Conservation (phyloP, 2,797 vertebrate genomes). For the Fistularia tabacaria region DNA sequence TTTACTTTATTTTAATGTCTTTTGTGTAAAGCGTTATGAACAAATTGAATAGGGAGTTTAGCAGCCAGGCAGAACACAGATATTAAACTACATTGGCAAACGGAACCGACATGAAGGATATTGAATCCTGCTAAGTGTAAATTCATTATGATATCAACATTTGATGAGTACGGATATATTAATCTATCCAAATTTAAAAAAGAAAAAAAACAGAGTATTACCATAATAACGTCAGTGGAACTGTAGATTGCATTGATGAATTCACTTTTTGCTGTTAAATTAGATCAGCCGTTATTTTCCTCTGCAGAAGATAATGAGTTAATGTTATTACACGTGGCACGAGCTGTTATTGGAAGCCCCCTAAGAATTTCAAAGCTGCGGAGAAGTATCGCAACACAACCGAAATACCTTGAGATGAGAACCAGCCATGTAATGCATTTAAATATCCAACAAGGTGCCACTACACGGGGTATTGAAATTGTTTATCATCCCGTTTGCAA, state of each 20-base stretch:
- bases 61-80: conserved; percentile 24
- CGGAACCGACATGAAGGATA: conserved; percentile 8
- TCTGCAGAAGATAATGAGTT: conserved; percentile 51
- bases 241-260: conserved; percentile 10
- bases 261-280: conserved; percentile 37
- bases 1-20: conserved; percentile 31
- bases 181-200: too few species aligned
- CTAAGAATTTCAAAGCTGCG: conserved; percentile 42
- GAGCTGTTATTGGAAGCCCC: conserved; percentile 48
- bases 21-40: conserved; percentile 39
- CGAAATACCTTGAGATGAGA: conserved; percentile 53
- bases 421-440: conserved; percentile 35
- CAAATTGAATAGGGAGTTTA: conserved; percentile 45
- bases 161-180: conserved; percentile 11
- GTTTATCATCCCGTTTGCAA: conserved; percentile 39
- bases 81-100: conserved; percentile 33
- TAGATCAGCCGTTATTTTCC: conserved; percentile 37
- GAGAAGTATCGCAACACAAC: conserved; percentile 56
- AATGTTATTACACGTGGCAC: conserved; percentile 52
- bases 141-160: conserved; percentile 9
- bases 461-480: conserved; percentile 6
- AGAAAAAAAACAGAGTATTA: conserved; percentile 24
- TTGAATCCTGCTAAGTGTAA: conserved; percentile 9
- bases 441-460: conserved; percentile 31
- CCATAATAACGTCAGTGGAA: too few species aligned